Base-by-base conservation (phyloP, 2,888 invertebrate genomes). In the Ectemnius cavifrons region DNA sequence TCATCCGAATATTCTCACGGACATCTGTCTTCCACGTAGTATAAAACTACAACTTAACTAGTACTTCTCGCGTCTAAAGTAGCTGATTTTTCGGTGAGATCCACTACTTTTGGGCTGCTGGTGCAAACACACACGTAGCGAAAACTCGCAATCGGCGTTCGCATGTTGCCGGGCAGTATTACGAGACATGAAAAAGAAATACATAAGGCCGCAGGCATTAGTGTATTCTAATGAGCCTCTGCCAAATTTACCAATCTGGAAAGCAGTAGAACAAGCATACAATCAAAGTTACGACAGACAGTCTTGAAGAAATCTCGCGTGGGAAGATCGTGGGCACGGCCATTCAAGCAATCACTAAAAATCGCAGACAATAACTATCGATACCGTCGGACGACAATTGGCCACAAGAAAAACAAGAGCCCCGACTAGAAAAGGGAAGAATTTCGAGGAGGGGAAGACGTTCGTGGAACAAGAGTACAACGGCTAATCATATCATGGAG, bases 11-110 rank as follows among this genome's bases (percentile, higher is more conserved):
- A 73, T 71, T 79, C 71, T 76, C 73, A 80, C 81, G 71, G 80
- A 82, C 70, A 79, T 82, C 83, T 83, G 88, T 88, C 88, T 88
- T 88, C 88, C 87, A 86, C 83, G 84, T 85, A 86, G 88, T 88
- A 87, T 87, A 88, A 37, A 88, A 87, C 77, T 65, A 73, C 80
- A 83, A 70, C 61, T 82, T 78, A 76, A 85, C 66, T 77, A 77
- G 69, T 71, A 77, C 77, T 71, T 71, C 67, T 77, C 79, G 69
- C 77, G 78, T 80, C 78, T 8, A 73, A 79, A 71, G 56, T 80
- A 71, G 64, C 71, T 80, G 62, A 69, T 72, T 78, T 64, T 37
- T 11, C 37, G 14, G 13, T 52, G 2, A 16, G 16, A 63, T 61
- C 67, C 45, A 59, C 67, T 79, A 64, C 66, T 62, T 57, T 67